phyloP scores from a whole-genome alignment of 2,797 vertebrate species.

The Gymnocypris eckloni region DNA sequence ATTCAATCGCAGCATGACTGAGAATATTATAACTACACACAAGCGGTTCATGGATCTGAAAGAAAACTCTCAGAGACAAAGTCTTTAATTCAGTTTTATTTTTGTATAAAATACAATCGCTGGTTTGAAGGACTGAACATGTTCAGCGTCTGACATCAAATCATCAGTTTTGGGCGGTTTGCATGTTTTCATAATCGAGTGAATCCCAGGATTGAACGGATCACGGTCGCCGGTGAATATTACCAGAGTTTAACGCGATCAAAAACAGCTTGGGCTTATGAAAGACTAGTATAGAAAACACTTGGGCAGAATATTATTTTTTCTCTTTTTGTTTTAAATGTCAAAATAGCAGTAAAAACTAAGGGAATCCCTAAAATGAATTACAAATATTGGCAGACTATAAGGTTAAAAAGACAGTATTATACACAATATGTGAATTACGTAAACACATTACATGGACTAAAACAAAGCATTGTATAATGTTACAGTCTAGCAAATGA shows the following conservation, averaged over 20 bases:
- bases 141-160: not conserved
- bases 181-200: not conserved
- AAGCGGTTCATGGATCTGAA: not conserved
- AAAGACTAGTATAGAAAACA: not conserved
- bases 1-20: not conserved
- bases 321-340: not conserved
- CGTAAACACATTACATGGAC: conserved; percentile 50
- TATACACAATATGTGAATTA: conserved; percentile 58
- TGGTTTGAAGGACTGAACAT: not conserved
- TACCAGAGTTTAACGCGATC: conserved; percentile 23
- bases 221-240: not conserved
- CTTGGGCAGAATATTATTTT: not conserved
- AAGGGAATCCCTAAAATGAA: conserved; percentile 88
- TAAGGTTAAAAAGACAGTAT: conserved; percentile 80
- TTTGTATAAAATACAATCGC: conserved; percentile 6
- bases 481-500: conserved; percentile 77
- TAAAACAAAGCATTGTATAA: conserved; percentile 58
- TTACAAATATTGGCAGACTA: conserved; percentile 83
- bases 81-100: conserved; percentile 5
- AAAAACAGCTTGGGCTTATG: no score
- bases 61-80: not conserved
- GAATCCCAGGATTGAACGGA: not conserved
- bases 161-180: not conserved
- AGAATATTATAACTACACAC: not conserved
- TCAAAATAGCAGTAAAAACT: conserved; percentile 65